Evolutionary conservation across 2,888 invertebrate genomes (phyloP).

Genomic region (Empis livida): DNA sequence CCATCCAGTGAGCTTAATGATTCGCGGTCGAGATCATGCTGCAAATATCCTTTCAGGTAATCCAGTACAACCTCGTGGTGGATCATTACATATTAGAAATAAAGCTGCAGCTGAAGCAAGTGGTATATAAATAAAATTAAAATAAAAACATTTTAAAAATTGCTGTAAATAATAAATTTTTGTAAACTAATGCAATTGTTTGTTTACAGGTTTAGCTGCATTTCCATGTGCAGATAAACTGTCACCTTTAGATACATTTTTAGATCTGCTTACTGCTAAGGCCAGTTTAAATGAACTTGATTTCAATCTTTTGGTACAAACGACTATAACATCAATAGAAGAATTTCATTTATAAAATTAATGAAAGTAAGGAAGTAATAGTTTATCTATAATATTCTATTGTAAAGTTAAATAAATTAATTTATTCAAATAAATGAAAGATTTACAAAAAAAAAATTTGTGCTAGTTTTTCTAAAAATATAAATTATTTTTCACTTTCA

Average conservation of each 20-base stretch:
- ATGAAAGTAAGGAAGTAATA: not conserved
- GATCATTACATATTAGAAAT: no score
- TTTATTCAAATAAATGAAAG: no score
- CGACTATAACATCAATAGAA: constrained; percentile 43
- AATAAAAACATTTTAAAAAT: no score
- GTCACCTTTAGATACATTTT: constrained; percentile 73
- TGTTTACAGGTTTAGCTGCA: constrained; percentile 52
- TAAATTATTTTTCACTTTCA: no score
- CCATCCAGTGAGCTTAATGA: constrained; percentile 60
- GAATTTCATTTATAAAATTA: constrained; percentile 16
- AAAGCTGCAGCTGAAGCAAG: not conserved
- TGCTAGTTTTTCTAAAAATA: no score
- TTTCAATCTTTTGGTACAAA: constrained; percentile 73
- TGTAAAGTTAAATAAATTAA: no score
- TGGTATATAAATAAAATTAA: not conserved
- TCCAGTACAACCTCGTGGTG: constrained; percentile 26
- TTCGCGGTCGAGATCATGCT: constrained; percentile 70
- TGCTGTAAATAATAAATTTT: no score
- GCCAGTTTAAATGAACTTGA: constrained; percentile 75
- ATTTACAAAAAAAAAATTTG: no score
- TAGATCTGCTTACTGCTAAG: constrained; percentile 74
- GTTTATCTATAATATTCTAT: no score
- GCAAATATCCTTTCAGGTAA: constrained; percentile 65
- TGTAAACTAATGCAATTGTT: no score
- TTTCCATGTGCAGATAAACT: constrained; percentile 55